Conservation (phyloP, 2,888 invertebrate genomes). For the Piscicola geometra region DNA sequence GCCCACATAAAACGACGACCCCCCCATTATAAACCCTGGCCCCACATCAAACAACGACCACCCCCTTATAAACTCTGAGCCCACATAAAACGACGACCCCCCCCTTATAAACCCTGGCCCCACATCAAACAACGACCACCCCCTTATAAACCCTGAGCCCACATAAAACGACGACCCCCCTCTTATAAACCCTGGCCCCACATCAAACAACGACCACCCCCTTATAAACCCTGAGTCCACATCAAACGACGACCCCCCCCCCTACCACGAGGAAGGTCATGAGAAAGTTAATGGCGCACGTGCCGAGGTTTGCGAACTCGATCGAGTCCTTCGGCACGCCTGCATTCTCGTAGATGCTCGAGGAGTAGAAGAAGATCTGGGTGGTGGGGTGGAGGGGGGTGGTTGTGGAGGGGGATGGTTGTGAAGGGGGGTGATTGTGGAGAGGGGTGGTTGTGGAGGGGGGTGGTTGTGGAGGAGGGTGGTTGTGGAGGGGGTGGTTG, state of each 20-base stretch:
- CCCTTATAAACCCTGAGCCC: not conserved
- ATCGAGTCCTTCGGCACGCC: conserved; percentile 77
- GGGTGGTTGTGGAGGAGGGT: conserved; percentile 52
- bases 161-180: not conserved
- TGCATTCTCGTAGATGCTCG: conserved; percentile 81
- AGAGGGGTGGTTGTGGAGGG: conserved; percentile 86
- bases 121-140: not conserved
- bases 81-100: not conserved
- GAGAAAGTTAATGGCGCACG: conserved; percentile 87
- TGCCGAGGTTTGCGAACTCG: conserved; percentile 91
- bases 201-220: not conserved
- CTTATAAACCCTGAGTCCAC: no score
- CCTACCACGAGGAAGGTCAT: conserved; percentile 74
- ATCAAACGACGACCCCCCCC: conserved; percentile 29
- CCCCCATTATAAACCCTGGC: no score
- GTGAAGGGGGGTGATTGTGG: conserved; percentile 81
- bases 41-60: not conserved
- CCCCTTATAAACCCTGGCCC: not conserved
- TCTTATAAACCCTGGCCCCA: not conserved
- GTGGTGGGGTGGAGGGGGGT: conserved; percentile 66
- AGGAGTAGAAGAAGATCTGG: conserved; percentile 92
- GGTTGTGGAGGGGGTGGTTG: conserved; percentile 86
- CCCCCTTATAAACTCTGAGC: not conserved
- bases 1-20: no score
- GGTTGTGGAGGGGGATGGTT: conserved; percentile 67